Percentiles rank a stretch among this genome's conserved stretches.
These are phyloP conservation scores for Clarias laeviceps DNA, from an alignment of 2,797 vertebrate species.

Conservation along the genomic window DNA sequence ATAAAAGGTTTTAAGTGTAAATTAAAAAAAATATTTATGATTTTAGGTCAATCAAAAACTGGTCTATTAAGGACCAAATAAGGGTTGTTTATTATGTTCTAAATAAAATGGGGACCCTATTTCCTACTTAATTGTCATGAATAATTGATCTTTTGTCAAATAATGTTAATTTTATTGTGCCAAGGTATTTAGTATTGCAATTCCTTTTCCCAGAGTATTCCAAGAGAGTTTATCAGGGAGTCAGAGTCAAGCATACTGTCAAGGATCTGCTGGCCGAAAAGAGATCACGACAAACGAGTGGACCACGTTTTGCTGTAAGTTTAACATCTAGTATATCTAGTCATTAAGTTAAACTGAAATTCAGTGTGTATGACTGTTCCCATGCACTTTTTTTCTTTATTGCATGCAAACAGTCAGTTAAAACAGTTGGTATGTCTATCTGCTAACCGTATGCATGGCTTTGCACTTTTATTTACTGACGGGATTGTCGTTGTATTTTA, in stretches of 20 bases:
- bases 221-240: conserved; percentile 92
- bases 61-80: too few species aligned
- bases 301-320: conserved; percentile 83
- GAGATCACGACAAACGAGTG: conserved; percentile 82
- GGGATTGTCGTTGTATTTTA: conserved; percentile 66
- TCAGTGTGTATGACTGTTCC: conserved; percentile 1
- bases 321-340: conserved; percentile 16
- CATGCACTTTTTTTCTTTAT: conserved; percentile 30
- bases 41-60: too few species aligned
- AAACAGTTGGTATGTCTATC: conserved; percentile 65
- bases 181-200: neutral
- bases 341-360: conserved; percentile 43
- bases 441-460: conserved; percentile 55
- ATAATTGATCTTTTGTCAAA: neutral
- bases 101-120: neutral
- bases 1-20: too few species aligned
- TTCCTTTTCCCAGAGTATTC: conserved; percentile 78
- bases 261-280: conserved; percentile 95
- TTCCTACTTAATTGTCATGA: neutral
- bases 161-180: conserved; percentile 36
- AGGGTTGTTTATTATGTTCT: too few species aligned
- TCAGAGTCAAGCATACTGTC: conserved; percentile 94
- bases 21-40: neutral
- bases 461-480: conserved; percentile 70
- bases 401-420: conserved; percentile 70